Conservation (phyloP, 2,888 invertebrate species). For the Seira musarum region DNA sequence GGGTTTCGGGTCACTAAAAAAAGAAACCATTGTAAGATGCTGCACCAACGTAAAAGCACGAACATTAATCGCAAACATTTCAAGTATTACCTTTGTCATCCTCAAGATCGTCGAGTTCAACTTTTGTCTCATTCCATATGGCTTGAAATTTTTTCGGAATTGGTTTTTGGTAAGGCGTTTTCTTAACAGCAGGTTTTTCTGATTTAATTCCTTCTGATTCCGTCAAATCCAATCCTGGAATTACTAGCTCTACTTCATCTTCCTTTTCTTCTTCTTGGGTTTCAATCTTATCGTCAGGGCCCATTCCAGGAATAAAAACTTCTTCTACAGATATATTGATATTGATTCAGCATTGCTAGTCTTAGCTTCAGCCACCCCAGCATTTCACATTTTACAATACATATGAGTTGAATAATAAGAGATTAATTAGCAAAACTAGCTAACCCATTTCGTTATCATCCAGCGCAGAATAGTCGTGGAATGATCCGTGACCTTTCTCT, state of each 20-base stretch:
- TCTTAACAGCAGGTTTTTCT: conserved; percentile 71
- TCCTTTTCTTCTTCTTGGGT: conserved; percentile 69
- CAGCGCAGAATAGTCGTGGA: conserved; percentile 74
- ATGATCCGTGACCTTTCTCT: conserved; percentile 78
- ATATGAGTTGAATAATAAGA: no score
- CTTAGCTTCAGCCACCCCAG: no score
- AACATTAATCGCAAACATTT: conserved; percentile 24
- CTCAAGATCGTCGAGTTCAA: conserved; percentile 66
- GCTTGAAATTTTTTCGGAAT: conserved; percentile 97
- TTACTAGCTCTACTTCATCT: conserved; percentile 73
- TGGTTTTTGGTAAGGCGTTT: conserved; percentile 94
- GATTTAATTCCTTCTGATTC: conserved; percentile 68
- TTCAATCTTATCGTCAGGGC: conserved; percentile 95
- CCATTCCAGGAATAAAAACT: conserved; percentile 95
- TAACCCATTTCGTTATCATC: conserved; percentile 82
- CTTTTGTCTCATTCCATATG: conserved; percentile 85
- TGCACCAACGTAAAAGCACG: no score
- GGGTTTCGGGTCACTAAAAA: conserved; percentile 62
- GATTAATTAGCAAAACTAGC: no score
- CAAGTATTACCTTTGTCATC: conserved; percentile 62
- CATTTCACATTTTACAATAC: no score
- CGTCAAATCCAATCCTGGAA: conserved; percentile 88
- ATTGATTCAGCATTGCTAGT: not conserved
- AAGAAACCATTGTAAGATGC: conserved; percentile 20
- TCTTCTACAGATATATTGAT: conserved; percentile 78